Conservation (phyloP, 2,888 invertebrate species). For the Rhagonycha fulva region DNA sequence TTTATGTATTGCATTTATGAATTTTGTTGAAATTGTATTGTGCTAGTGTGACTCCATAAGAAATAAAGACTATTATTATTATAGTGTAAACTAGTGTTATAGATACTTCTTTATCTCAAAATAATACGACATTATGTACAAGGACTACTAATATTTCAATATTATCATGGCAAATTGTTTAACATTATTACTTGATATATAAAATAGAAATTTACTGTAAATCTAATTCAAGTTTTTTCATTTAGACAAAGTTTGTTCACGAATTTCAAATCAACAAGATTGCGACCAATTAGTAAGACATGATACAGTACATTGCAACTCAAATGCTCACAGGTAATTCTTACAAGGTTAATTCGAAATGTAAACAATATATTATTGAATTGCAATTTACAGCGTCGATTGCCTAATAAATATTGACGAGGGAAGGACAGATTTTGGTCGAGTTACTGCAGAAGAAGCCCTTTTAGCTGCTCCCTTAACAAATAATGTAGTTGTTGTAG, state of each 20-base stretch:
- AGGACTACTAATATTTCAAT: too few species aligned
- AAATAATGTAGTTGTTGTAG: constrained; percentile 56
- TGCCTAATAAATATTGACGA: constrained; percentile 62
- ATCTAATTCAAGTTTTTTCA: background rate
- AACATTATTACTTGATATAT: too few species aligned
- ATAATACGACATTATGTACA: too few species aligned
- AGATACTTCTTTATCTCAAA: too few species aligned
- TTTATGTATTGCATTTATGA: too few species aligned
- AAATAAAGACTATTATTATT: too few species aligned
- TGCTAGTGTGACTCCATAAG: too few species aligned
- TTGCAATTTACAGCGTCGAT: constrained; percentile 59
- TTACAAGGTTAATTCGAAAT: background rate
- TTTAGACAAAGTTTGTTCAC: constrained; percentile 10
- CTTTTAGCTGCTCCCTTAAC: constrained; percentile 58
- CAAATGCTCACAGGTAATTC: background rate
- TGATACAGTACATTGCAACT: background rate
- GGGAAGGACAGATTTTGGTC: constrained; percentile 62
- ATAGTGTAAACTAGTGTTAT: too few species aligned
- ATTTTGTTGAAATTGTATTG: too few species aligned
- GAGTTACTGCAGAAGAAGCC: constrained; percentile 66
- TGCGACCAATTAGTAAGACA: background rate
- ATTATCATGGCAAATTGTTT: too few species aligned
- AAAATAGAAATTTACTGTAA: background rate
- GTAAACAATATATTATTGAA: background rate
- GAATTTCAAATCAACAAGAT: background rate